These are phyloP conservation scores for Cydia strobilella DNA, from an alignment of 1,140 invertebrate genomes.

Conservation along the genomic window DNA sequence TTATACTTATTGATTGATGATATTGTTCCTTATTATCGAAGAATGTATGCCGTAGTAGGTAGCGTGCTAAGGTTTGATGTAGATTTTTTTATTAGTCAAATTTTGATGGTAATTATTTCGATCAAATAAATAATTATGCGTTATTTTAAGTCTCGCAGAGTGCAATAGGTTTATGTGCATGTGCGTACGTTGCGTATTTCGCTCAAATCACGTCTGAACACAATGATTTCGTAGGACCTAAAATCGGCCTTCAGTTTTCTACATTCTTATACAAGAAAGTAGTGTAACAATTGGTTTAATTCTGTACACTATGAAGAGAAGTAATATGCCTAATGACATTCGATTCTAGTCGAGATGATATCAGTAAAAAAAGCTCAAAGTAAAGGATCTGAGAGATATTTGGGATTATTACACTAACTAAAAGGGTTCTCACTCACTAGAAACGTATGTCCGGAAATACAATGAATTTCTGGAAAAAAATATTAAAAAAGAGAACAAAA, in stretches of 20 bases:
- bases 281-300: neutral
- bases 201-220: constrained; percentile 56
- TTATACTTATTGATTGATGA: constrained; percentile 71
- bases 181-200: constrained; percentile 54
- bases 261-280: neutral
- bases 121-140: constrained; percentile 66
- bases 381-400: too few relatives aligned
- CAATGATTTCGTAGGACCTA: constrained; percentile 1
- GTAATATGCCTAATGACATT: too few relatives aligned
- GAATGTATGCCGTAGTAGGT: constrained; percentile 78
- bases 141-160: constrained; percentile 58
- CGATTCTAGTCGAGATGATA: too few relatives aligned
- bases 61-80: constrained; percentile 80
- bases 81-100: constrained; percentile 75
- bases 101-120: constrained; percentile 69
- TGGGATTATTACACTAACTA: too few relatives aligned
- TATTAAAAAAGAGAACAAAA: too few relatives aligned
- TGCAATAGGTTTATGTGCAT: constrained; percentile 58
- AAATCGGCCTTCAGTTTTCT: neutral
- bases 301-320: neutral
- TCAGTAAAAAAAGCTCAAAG: too few relatives aligned
- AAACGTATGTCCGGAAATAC: too few relatives aligned
- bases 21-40: constrained; percentile 76
- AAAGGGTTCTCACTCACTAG: too few relatives aligned
- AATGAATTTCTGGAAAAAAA: too few relatives aligned